phyloP scores from a whole-genome alignment of 2,888 invertebrate genomes.

The Craniophora ligustri region DNA sequence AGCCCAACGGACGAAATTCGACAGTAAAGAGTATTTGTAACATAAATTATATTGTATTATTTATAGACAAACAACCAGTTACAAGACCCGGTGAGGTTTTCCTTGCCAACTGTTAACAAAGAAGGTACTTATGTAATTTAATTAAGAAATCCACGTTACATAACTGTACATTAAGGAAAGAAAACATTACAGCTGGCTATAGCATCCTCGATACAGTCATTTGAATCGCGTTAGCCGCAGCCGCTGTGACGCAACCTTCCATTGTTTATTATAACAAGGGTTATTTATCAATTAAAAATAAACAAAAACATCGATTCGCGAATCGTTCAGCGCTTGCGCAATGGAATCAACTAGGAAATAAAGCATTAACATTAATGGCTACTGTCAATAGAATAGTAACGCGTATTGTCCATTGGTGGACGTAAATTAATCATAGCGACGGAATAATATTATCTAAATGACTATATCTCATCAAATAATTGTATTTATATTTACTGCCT shows the following conservation, averaged over 20 bases:
- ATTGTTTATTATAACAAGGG: constrained; percentile 27
- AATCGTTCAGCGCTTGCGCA: constrained; percentile 8
- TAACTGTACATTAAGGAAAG: constrained; percentile 1
- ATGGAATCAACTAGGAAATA: not conserved
- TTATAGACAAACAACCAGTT: no score
- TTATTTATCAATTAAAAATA: constrained; percentile 40
- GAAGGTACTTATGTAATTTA: not conserved
- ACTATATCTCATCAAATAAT: no score
- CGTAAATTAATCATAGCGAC: no score
- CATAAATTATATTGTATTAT: no score
- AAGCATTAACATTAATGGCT: not conserved
- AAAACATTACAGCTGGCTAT: not conserved
- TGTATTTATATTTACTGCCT: no score
- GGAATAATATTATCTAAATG: no score
- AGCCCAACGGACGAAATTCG: no score
- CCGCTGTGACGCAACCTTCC: constrained; percentile 12
- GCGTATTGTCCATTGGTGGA: no score
- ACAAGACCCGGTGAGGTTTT: not conserved
- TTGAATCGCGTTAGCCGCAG: constrained; percentile 5
- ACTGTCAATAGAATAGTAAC: not conserved
- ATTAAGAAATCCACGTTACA: constrained; percentile 10
- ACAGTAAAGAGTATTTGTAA: no score
- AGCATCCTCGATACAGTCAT: constrained; percentile 1
- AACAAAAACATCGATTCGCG: constrained; percentile 18
- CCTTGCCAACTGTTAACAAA: constrained; percentile 2